These are phyloP conservation scores for Zoanthus gigantus DNA, from an alignment of 92 coral and sea anemone genomes.

Conservation along the genomic window DNA sequence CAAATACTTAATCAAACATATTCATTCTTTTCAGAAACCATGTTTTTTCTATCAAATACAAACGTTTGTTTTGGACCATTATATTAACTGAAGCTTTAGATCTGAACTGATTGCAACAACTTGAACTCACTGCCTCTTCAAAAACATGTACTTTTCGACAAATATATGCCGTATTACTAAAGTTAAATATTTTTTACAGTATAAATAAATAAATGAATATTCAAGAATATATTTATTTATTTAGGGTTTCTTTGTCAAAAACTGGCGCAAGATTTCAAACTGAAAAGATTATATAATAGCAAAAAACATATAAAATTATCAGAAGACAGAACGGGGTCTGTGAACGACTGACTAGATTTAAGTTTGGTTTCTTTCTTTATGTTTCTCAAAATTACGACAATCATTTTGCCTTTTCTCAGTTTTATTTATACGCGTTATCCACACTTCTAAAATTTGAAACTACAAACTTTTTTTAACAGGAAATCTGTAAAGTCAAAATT, in stretches of 20 bases:
- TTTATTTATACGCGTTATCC: not conserved
- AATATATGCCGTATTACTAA: no score
- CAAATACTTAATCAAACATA: no score
- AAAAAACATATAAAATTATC: constrained; percentile 9
- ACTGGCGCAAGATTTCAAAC: constrained; percentile 19
- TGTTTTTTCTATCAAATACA: no score
- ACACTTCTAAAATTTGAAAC: not conserved
- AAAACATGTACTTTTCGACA: no score
- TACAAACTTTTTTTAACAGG: not conserved
- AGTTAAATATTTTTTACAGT: no score
- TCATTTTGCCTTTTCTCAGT: not conserved
- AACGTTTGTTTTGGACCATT: no score
- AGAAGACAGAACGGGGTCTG: not conserved
- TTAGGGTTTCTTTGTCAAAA: not conserved
- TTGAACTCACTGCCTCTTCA: no score
- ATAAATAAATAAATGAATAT: no score
- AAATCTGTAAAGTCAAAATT: not conserved
- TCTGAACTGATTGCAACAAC: no score
- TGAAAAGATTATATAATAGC: not conserved
- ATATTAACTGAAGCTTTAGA: no score
- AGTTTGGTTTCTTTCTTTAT: not conserved
- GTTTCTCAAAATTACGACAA: not conserved
- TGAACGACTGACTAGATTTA: not conserved
- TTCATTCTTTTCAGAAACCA: no score
- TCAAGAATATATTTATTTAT: no score